Evolutionary conservation across 2,888 invertebrate species (phyloP).

Genomic region (Andrena bicolor): DNA sequence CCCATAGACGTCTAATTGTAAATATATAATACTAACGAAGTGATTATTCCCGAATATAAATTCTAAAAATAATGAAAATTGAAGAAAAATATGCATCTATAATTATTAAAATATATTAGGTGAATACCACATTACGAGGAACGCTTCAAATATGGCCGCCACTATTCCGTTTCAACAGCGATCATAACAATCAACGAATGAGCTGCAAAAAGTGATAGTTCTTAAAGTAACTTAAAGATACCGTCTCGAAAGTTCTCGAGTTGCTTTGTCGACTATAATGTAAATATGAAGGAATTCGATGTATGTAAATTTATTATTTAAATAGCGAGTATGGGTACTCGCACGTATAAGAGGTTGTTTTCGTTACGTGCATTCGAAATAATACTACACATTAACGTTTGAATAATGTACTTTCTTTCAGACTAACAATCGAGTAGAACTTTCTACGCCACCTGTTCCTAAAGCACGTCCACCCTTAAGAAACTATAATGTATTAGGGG

Average conservation of each 20-base stretch:
- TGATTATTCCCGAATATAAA: too few species aligned
- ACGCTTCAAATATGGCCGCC: too few species aligned
- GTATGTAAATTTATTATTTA: neutral
- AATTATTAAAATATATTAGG: too few species aligned
- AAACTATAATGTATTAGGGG: neutral
- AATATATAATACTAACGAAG: too few species aligned
- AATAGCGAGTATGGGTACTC: neutral
- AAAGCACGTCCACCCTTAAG: conserved; percentile 37
- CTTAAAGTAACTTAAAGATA: neutral
- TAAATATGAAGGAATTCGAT: neutral
- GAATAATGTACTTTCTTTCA: conserved; percentile 26
- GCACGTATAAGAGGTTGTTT: neutral
- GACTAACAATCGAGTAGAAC: conserved; percentile 4
- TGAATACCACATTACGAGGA: too few species aligned
- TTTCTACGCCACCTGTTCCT: conserved; percentile 32
- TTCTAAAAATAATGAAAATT: too few species aligned
- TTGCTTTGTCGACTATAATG: neutral
- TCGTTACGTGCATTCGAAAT: neutral
- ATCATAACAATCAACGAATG: neutral
- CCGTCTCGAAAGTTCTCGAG: neutral
- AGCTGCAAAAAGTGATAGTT: neutral
- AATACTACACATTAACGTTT: neutral
- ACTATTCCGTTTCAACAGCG: too few species aligned
- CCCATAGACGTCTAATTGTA: too few species aligned
- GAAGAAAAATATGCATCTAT: too few species aligned